Conservation (phyloP, 1,140 invertebrate species). For the Monochamus saltuarius region DNA sequence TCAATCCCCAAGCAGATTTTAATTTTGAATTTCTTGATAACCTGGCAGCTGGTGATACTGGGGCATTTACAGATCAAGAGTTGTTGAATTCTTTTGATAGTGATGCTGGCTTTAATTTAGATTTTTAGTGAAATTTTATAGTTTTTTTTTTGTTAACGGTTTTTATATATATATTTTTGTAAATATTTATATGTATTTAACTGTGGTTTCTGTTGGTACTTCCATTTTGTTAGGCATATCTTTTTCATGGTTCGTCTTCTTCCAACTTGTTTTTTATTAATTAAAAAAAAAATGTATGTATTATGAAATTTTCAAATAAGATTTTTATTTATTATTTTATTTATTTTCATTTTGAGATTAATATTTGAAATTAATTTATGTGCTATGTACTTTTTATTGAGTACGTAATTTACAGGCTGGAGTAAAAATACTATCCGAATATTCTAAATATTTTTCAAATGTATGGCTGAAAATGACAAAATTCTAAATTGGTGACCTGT, state of each 20-base stretch:
- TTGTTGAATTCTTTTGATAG: conserved; percentile 69
- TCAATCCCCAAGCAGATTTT: conserved; percentile 66
- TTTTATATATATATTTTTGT: conserved; percentile 35
- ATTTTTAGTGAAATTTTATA: conserved; percentile 40
- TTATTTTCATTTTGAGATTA: background rate
- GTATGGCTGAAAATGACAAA: no score
- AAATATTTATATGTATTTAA: conserved; percentile 33
- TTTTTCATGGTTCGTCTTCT: conserved; percentile 6
- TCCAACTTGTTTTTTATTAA: background rate
- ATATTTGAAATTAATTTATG: background rate
- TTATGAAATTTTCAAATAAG: background rate
- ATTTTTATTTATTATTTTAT: background rate
- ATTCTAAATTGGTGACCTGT: no score
- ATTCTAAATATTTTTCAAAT: no score
- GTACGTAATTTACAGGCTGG: conserved; percentile 15
- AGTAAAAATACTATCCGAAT: background rate
- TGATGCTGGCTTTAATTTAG: conserved; percentile 57
- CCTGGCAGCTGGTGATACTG: conserved; percentile 68
- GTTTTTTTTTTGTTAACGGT: conserved; percentile 28
- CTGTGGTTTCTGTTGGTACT: conserved; percentile 33
- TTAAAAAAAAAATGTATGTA: background rate
- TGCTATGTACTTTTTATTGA: background rate
- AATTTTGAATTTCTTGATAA: conserved; percentile 80
- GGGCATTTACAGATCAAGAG: conserved; percentile 74
- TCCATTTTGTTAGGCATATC: conserved; percentile 20